Evolutionary conservation across 64 coral and sea anemone genomes (phyloP).

Genomic region (Pachyseris speciosa): DNA sequence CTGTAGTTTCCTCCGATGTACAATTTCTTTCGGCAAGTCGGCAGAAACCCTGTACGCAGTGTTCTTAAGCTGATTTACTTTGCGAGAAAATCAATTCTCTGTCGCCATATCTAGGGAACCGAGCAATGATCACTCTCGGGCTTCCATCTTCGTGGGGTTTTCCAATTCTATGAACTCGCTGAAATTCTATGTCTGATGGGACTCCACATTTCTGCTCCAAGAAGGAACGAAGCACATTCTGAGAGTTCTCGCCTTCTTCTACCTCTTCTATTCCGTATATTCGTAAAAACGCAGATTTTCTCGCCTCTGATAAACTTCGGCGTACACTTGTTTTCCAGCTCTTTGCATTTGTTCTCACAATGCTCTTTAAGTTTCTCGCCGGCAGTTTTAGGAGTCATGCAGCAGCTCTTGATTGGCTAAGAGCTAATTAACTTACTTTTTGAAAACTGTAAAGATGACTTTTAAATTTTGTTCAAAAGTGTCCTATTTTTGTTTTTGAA

Average conservation of each 20-base stretch:
- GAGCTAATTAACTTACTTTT: too few relatives aligned
- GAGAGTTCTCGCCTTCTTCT: not conserved
- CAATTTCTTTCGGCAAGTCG: constrained; percentile 24
- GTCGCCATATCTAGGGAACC: constrained; percentile 44
- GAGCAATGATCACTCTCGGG: constrained; percentile 19
- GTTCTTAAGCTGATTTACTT: not conserved
- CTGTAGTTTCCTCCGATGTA: constrained; percentile 22
- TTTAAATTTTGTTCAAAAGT: too few relatives aligned
- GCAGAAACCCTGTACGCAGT: constrained; percentile 7
- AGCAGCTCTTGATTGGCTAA: too few relatives aligned
- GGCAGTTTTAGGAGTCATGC: too few relatives aligned
- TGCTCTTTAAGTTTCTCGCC: not conserved
- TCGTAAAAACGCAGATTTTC: not conserved
- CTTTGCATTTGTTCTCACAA: not conserved
- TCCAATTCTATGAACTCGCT: not conserved
- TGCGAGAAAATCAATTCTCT: constrained; percentile 7
- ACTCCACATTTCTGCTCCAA: not conserved
- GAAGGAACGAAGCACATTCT: not conserved
- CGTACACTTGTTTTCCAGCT: not conserved
- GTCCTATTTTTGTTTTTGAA: too few relatives aligned
- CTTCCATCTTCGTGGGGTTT: not conserved
- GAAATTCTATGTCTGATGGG: not conserved
- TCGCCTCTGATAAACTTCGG: not conserved
- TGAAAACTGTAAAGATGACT: too few relatives aligned
- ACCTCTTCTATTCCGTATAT: not conserved